These are phyloP conservation scores for Thysanoteuthis rhombus DNA, from an alignment of 2,888 invertebrate genomes.

Conservation along the genomic window DNA sequence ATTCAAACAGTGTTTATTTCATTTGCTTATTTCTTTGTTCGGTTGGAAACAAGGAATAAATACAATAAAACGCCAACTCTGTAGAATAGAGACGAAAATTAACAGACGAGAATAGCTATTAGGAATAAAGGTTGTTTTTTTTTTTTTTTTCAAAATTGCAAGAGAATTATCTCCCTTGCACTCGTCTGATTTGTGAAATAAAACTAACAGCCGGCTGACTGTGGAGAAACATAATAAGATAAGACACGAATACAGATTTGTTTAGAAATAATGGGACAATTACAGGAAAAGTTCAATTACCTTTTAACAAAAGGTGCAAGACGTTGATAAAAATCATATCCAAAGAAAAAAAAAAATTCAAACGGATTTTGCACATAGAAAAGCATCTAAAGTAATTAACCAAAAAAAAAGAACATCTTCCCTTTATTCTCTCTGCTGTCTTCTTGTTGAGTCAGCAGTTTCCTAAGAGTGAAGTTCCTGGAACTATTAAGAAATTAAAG, in stretches of 20 bases:
- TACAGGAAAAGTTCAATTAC: slow-evolving; percentile 12
- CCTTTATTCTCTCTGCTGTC: background rate
- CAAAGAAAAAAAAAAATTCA: background rate
- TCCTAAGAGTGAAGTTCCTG: background rate
- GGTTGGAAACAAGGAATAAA: no score
- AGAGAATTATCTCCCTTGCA: background rate
- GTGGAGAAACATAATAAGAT: no score
- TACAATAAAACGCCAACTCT: no score
- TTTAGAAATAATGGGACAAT: background rate
- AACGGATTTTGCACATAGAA: background rate
- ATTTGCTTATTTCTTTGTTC: no score
- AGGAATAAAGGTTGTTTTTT: no score
- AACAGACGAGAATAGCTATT: no score
- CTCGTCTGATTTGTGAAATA: background rate
- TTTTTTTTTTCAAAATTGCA: no score
- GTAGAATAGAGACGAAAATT: no score
- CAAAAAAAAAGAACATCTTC: background rate
- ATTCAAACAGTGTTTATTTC: no score
- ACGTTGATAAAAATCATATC: background rate
- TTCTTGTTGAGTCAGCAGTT: background rate
- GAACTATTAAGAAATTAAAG: background rate
- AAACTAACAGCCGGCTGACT: background rate
- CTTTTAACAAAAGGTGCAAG: background rate
- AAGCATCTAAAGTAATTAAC: background rate
- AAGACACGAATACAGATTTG: background rate